A percentile compares a stretch with the other conserved stretches of the same genome.
Evolutionary conservation across 2,113 vertebrate genomes (phyloP).

Genomic region (Lasiurus borealis): DNA sequence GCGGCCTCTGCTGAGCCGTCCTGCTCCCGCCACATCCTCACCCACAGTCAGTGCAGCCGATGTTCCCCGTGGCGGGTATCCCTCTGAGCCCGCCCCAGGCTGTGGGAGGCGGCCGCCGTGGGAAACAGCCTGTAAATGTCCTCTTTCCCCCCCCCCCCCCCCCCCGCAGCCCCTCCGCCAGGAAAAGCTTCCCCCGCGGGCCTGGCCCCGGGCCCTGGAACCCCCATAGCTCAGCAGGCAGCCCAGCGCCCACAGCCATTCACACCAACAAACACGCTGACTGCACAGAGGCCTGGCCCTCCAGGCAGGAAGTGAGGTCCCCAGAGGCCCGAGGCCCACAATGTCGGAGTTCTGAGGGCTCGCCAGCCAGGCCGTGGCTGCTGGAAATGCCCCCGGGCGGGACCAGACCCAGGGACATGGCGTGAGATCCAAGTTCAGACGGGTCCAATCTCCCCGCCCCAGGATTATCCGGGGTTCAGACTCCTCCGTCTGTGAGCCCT

Average conservation of each 20-base stretch:
- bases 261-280: background rate
- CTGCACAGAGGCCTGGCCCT: background rate
- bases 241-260: background rate
- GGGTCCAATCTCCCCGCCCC: background rate
- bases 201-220: background rate
- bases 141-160: too few relatives aligned
- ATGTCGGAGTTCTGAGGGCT: background rate
- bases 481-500: background rate
- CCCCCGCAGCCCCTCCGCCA: background rate
- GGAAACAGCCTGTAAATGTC: background rate
- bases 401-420: background rate
- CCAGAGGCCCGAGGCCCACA: constrained; percentile 10
- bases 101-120: background rate
- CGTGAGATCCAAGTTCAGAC: background rate
- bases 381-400: constrained; percentile 1
- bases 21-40: too few relatives aligned
- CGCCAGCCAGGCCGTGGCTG: too few relatives aligned
- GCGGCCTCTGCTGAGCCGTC: background rate
- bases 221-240: background rate
- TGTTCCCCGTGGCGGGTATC: background rate
- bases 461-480: background rate
- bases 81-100: too few relatives aligned
- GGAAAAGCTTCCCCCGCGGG: background rate
- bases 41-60: rapidly evolving
- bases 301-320: constrained; percentile 74